Conservation (phyloP, 30 jellyfish, hydroid and myxozoan species). For the Catostylus mosaicus region DNA sequence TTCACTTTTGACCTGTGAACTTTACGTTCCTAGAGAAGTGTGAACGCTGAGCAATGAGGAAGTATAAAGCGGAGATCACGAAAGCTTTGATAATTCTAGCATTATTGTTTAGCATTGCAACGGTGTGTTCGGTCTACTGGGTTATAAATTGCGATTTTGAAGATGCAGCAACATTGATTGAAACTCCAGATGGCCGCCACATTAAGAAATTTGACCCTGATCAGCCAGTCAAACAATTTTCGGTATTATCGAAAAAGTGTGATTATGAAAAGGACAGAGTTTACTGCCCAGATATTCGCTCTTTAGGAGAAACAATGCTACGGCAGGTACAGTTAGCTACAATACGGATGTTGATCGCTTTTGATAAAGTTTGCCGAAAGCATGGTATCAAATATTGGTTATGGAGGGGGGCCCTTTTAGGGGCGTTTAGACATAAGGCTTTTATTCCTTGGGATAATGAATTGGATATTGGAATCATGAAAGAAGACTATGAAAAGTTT, state of each 20-base stretch:
- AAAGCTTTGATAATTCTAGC: not conserved
- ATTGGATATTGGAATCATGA: constrained; percentile 77
- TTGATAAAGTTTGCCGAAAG: constrained; percentile 74
- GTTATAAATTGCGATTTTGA: constrained; percentile 29
- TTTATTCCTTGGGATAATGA: constrained; percentile 94
- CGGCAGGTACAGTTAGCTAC: constrained; percentile 86
- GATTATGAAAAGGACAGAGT: constrained; percentile 28
- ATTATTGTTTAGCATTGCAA: not conserved
- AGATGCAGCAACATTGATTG: constrained; percentile 3
- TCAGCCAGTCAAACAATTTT: constrained; percentile 2
- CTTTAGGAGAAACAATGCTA: constrained; percentile 77
- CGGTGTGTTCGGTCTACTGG: constrained; percentile 1
- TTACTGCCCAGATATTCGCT: constrained; percentile 84
- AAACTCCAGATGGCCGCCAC: constrained; percentile 10
- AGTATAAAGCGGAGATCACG: not conserved
- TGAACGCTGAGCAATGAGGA: not conserved
- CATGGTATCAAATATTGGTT: constrained; percentile 84
- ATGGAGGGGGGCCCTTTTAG: constrained; percentile 86
- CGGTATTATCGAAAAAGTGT: constrained; percentile 26
- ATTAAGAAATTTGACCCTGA: constrained; percentile 24
- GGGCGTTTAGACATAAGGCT: constrained; percentile 71
- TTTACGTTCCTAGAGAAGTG: too few relatives aligned
- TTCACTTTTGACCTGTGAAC: too few relatives aligned
- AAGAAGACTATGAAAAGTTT: constrained; percentile 70
- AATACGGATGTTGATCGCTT: constrained; percentile 55